phyloP scores from a whole-genome alignment of 2,113 vertebrate species.

The Agapornis roseicollis region DNA sequence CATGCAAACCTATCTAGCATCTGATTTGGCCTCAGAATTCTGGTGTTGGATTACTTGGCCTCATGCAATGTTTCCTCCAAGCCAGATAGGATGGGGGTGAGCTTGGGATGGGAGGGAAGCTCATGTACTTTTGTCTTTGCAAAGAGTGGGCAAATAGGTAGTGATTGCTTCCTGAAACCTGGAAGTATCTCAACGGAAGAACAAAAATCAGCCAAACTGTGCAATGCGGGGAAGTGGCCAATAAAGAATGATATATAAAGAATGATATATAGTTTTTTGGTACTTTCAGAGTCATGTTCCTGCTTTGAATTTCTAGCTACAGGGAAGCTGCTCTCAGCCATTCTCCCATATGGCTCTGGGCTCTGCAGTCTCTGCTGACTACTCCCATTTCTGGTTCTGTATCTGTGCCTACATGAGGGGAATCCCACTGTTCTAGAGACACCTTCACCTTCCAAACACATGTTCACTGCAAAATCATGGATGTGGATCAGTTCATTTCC shows the following conservation, averaged over 20 bases:
- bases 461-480: neutral
- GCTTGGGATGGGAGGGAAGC: neutral
- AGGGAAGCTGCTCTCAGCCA: neutral
- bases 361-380: no score
- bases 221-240: neutral
- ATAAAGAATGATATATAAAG: neutral
- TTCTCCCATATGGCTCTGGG: accelerated
- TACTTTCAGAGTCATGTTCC: accelerated
- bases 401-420: accelerated
- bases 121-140: accelerated
- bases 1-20: neutral
- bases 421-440: neutral
- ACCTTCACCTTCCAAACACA: neutral
- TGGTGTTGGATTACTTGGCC: neutral
- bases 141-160: neutral
- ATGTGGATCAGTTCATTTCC: neutral
- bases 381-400: accelerated
- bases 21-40: neutral
- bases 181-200: neutral
- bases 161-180: neutral
- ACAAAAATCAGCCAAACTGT: accelerated
- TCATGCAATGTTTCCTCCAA: neutral
- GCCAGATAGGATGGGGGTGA: neutral
- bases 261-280: neutral
- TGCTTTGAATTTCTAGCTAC: neutral